Base-by-base conservation (phyloP, 2,888 invertebrate species). In the Lordiphosa andalusiaca region DNA sequence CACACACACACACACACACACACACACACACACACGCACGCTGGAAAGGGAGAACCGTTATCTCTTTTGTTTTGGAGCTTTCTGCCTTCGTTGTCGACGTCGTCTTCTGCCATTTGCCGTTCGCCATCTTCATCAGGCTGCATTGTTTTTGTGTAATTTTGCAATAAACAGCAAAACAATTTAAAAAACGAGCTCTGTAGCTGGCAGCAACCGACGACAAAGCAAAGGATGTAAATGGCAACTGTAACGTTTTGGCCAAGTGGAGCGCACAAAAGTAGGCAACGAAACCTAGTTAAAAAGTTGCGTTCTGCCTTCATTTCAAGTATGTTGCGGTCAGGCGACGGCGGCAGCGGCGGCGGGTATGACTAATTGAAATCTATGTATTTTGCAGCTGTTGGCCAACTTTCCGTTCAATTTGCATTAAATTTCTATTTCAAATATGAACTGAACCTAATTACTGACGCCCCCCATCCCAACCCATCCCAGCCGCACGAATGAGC, bases 131-230 rank as follows among this genome's bases (percentile, higher is more conserved):
- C 82, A 82, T 78, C 84, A 84, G 65, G 72, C 61, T 65, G 78
- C 71, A 84, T 81, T 81, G 80, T 81, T 81, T 82, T 81, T 81
- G 85, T 81, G 85, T 81, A 81, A 81, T 81, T 81, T 84, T 83
- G 81, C 81, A 84, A 83, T 81, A 84, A 84, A 84, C 85, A 80
- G 81, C 81, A 84, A 84, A 81, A 84, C 80, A 84, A 78, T 85
- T 83, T 69, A 65, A 73, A 73, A 76, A 73, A 80, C 64, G 61
- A 71, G 56, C 48, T 59, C 25, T 25, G 25, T 25, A 25, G 25
- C 25, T 25, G 25, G 25, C 25, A 25, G 25, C 6, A 30, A 30
- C 30, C 30, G 9, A 30, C 30, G 30, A 82, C 84, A 84, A 82
- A 82, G 82, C 67, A 82, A 67, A 84, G 78, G 77, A 78, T 82